A percentile compares a stretch with the other conserved stretches of the same genome.
These are phyloP conservation scores for Pterostichus niger DNA, from an alignment of 2,888 invertebrate species.

Conservation along the genomic window DNA sequence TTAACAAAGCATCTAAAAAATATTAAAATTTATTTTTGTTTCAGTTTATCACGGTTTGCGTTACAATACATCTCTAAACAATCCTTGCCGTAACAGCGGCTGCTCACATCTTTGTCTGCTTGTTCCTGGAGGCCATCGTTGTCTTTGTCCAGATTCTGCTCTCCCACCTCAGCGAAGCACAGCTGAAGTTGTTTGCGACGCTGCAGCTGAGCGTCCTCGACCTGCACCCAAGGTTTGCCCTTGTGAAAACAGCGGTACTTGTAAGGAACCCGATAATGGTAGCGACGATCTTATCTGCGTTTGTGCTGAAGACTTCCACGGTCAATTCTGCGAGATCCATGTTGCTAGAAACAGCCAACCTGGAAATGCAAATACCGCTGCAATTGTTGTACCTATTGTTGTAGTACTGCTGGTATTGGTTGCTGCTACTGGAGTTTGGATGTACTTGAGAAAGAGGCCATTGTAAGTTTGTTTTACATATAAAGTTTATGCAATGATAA, in stretches of 20 bases:
- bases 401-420: slow-evolving; percentile 86
- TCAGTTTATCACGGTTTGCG: slow-evolving; percentile 89
- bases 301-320: slow-evolving; percentile 86
- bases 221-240: slow-evolving; percentile 88
- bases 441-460: slow-evolving; percentile 89
- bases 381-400: slow-evolving; percentile 90
- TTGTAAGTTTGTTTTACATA: slow-evolving; percentile 84
- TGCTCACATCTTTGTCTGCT: slow-evolving; percentile 97
- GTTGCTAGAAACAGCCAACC: slow-evolving; percentile 81
- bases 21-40: slow-evolving; percentile 67
- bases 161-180: slow-evolving; percentile 78
- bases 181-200: slow-evolving; percentile 88
- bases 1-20: background rate
- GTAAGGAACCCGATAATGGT: slow-evolving; percentile 78
- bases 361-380: slow-evolving; percentile 82
- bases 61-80: slow-evolving; percentile 87
- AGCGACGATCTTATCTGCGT: slow-evolving; percentile 84
- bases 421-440: slow-evolving; percentile 88
- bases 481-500: slow-evolving; percentile 51
- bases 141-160: slow-evolving; percentile 91
- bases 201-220: slow-evolving; percentile 87
- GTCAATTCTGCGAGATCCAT: slow-evolving; percentile 85
- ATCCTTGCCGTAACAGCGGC: slow-evolving; percentile 84
- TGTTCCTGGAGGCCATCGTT: slow-evolving; percentile 92
- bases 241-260: slow-evolving; percentile 93